Percentiles rank a stretch among this genome's conserved stretches.
These are phyloP conservation scores for Melanogrammus aeglefinus DNA, from an alignment of 2,797 vertebrate genomes.

Conservation along the genomic window DNA sequence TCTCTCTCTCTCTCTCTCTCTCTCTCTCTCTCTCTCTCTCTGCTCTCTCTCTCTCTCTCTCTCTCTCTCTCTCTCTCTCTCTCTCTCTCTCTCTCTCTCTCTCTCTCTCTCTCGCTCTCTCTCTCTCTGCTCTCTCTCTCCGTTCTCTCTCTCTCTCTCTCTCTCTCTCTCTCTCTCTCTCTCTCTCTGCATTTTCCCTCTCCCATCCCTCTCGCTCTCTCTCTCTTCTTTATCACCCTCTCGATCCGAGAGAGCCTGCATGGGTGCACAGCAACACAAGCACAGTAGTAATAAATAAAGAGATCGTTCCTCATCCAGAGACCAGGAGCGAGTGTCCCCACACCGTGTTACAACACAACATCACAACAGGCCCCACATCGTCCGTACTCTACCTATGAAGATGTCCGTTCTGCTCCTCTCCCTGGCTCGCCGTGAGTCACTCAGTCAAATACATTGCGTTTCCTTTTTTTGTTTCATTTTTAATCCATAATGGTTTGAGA, in stretches of 20 bases:
- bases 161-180: slow-evolving; percentile 27
- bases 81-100: slow-evolving; percentile 27
- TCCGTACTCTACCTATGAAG: slow-evolving; percentile 79
- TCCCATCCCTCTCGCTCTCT: not conserved
- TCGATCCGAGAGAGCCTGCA: slow-evolving; percentile 43
- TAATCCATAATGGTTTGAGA: slow-evolving; percentile 71
- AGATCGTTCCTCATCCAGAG: slow-evolving; percentile 77
- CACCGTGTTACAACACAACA: slow-evolving; percentile 79
- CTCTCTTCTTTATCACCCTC: slow-evolving; percentile 13
- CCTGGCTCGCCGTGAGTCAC: slow-evolving; percentile 40
- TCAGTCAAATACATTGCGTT: slow-evolving; percentile 58
- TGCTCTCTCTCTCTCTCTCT: slow-evolving; percentile 1
- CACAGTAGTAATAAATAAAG: slow-evolving; percentile 73
- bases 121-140: slow-evolving; percentile 41
- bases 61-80: slow-evolving; percentile 34
- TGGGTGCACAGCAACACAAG: slow-evolving; percentile 73
- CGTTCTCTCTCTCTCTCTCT: slow-evolving; percentile 26
- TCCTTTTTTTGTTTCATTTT: slow-evolving; percentile 49
- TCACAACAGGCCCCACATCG: slow-evolving; percentile 78
- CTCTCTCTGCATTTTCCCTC: slow-evolving; percentile 24
- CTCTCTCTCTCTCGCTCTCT: not conserved
- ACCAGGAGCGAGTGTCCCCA: slow-evolving; percentile 76
- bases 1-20: slow-evolving; percentile 20
- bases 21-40: slow-evolving; percentile 1
- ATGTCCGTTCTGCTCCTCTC: not conserved